Evolutionary conservation across 2,797 vertebrate species (phyloP).

Genomic region (Selene dorsalis): DNA sequence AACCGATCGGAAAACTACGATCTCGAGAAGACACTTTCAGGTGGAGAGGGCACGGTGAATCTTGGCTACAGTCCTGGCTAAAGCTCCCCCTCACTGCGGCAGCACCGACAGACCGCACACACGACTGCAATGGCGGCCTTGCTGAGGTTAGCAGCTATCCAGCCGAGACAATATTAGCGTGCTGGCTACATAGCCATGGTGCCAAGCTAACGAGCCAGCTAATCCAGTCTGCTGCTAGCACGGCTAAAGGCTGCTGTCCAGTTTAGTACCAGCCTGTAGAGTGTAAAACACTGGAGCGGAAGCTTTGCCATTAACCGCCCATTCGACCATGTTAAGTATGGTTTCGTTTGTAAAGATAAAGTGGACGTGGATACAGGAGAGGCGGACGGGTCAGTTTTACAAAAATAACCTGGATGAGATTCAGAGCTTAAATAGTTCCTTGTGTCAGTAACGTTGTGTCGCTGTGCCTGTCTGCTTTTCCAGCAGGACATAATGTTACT

Average conservation of each 20-base stretch:
- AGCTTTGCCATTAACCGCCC: conserved; percentile 56
- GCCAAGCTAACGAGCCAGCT: conserved; percentile 81
- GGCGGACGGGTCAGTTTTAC: background rate
- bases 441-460: background rate
- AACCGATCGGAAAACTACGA: accelerated
- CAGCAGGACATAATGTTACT: conserved; percentile 34
- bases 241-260: conserved; percentile 39
- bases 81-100: conserved; percentile 60
- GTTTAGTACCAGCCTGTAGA: conserved; percentile 24
- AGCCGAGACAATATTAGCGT: conserved; percentile 68
- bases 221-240: conserved; percentile 63
- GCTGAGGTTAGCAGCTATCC: conserved; percentile 73
- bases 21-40: accelerated
- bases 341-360: conserved; percentile 21
- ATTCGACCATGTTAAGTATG: conserved; percentile 38
- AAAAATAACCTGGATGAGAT: conserved; percentile 16
- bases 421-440: conserved; percentile 26
- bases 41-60: background rate
- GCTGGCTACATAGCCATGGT: conserved; percentile 78
- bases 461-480: conserved; percentile 10
- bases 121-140: conserved; percentile 82
- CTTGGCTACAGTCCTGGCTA: conserved; percentile 32
- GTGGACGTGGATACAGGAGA: background rate
- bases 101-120: conserved; percentile 59
- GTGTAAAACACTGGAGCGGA: conserved; percentile 54